These are phyloP conservation scores for Pyralis farinalis DNA, from an alignment of 2,888 invertebrate genomes.

Conservation along the genomic window DNA sequence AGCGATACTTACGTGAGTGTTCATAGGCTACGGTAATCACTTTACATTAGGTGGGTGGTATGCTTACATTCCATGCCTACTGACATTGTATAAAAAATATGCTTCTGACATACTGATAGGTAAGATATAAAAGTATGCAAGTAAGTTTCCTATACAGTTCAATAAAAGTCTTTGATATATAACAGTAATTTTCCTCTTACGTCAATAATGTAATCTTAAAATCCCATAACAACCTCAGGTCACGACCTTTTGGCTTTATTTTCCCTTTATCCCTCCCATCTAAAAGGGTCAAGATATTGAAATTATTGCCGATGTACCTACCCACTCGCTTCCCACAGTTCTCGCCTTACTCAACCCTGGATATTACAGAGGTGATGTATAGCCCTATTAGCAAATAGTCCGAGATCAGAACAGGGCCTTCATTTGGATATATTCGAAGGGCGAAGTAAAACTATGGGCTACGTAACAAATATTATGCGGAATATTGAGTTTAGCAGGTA, in stretches of 20 bases:
- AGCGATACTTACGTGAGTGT: no score
- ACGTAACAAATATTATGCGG: no score
- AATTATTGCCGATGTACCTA: slow-evolving; percentile 5
- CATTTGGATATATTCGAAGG: neutral
- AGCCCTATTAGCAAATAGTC: slow-evolving; percentile 1
- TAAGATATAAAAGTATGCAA: no score
- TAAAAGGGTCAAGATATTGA: slow-evolving; percentile 7
- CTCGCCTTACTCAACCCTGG: neutral
- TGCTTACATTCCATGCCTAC: no score
- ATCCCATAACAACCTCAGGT: neutral
- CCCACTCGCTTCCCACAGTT: neutral
- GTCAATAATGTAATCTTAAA: slow-evolving; percentile 5
- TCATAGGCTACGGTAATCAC: no score
- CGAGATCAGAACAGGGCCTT: slow-evolving; percentile 1
- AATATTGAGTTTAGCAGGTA: no score
- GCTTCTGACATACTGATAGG: no score
- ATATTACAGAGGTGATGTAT: slow-evolving; percentile 1
- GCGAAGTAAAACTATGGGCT: neutral
- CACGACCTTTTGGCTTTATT: slow-evolving; percentile 3
- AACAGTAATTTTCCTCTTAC: neutral
- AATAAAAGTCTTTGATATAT: neutral
- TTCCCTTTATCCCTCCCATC: slow-evolving; percentile 3
- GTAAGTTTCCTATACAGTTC: no score
- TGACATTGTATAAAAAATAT: no score
- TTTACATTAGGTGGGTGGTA: no score